Evolutionary conservation across 1,140 invertebrate genomes (phyloP), one percentile per base, ranked within the genome.

Genomic region (Lepidurus apus): DNA sequence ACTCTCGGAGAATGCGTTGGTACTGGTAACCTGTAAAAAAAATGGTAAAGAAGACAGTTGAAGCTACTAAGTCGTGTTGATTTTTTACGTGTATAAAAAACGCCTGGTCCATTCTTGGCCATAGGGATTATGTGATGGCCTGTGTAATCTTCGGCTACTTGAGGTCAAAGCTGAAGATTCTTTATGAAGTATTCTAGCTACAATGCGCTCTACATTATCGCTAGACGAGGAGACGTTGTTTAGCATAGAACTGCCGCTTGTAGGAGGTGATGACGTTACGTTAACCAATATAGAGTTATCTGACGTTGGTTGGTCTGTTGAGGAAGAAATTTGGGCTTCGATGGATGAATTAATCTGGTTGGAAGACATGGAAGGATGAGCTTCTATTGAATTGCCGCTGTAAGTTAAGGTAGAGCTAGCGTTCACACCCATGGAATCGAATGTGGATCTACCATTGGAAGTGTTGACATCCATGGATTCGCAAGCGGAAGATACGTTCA

Each of bases 11-110:
- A 7, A 65, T 65, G 21, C 53, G 53, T n/a, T 17, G 53, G 53
- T 17, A 21, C 13, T 13, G 53, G 53, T 21, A 65, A 47, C 45
- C 45, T 47, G 53, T 65, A 13, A 11, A 65, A 13, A 10, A 65
- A 0, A 10, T 6, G 8, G 13, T 1, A 11, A 21, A n/a, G 21
- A 65, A 21, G 7, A n/a, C 9, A 42, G 43, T 77, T 77, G 17
- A 11, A 77, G 44, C 42, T n/a, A n/a, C 17, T 7, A 75, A 75
- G 4, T 21, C 9, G 5, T 11, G 11, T 34, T 74, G 21, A 0
- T 13, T 34, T 24, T 34, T 78, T 75, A 79, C 78, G 73, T 79
- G 78, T 75, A 74, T 10, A 79, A 21, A 44, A 75, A 79, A n/a
- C 74, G 73, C 47, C 75, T 74, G 5, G 78, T 79, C 78, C 78